Conservation (phyloP, 2,888 invertebrate genomes). For the Pristionchus arcanus region DNA sequence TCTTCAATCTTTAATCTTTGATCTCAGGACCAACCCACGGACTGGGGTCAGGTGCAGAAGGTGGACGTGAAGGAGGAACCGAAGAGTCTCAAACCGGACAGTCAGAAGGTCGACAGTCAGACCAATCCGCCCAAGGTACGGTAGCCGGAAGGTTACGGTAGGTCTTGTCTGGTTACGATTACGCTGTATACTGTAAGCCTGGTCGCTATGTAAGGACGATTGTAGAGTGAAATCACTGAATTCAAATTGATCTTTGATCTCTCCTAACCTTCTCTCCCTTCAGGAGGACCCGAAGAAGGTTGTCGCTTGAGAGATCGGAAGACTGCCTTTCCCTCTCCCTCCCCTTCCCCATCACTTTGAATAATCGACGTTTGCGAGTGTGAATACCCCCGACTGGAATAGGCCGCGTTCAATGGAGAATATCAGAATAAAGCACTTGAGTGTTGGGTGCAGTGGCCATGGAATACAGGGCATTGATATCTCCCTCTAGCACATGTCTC, state of each 20-base stretch:
- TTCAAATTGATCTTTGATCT: not conserved
- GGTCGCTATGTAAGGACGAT: too few relatives aligned
- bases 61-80: not conserved
- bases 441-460: not conserved
- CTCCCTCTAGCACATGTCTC: not conserved
- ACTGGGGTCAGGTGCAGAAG: slow-evolving; percentile 34
- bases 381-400: not conserved
- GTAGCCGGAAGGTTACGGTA: not conserved
- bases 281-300: not conserved
- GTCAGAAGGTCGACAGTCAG: not conserved
- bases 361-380: slow-evolving; percentile 12
- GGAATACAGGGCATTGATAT: not conserved
- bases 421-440: slow-evolving; percentile 38
- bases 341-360: not conserved
- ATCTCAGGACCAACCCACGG: slow-evolving; percentile 17
- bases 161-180: not conserved
- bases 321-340: not conserved
- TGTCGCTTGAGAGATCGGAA: not conserved
- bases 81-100: not conserved
- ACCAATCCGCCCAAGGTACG: not conserved
- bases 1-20: too few relatives aligned
- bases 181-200: too few relatives aligned
- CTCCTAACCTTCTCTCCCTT: not conserved
- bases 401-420: not conserved
- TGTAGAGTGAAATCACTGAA: not conserved